A percentile compares a stretch with the other conserved stretches of the same genome.
Evolutionary conservation across 2,797 vertebrate genomes (phyloP).

Genomic region (Ibycter americanus): DNA sequence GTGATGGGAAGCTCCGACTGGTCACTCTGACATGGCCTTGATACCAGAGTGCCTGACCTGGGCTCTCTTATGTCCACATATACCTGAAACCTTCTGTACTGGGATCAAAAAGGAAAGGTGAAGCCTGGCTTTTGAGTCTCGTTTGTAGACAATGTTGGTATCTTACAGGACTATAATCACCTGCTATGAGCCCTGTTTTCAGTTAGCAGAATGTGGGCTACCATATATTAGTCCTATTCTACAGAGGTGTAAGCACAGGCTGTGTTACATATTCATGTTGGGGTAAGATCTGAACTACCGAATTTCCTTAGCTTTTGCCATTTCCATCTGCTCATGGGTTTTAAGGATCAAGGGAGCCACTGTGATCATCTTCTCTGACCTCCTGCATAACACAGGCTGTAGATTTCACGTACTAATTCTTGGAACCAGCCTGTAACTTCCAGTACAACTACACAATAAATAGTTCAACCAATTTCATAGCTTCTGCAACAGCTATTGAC

Average conservation of each 20-base stretch:
- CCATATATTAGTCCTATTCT: background rate
- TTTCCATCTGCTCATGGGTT: background rate
- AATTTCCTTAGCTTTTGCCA: background rate
- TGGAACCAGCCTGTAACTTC: background rate
- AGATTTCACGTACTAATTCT: fast-evolving
- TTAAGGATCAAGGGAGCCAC: background rate
- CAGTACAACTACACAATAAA: background rate
- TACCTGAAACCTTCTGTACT: background rate
- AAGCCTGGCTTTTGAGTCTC: background rate
- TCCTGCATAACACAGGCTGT: background rate
- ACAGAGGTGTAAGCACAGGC: background rate
- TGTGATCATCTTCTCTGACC: background rate
- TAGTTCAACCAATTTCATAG: too few relatives aligned
- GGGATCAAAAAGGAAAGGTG: background rate
- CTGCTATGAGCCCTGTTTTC: background rate
- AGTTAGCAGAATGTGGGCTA: background rate
- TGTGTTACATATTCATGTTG: background rate
- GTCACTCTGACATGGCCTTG: background rate
- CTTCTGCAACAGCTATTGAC: background rate
- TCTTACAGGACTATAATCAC: background rate
- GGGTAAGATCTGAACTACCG: background rate
- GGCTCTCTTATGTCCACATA: fast-evolving
- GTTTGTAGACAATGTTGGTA: background rate
- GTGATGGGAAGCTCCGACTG: background rate
- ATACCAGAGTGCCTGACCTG: background rate